Evolutionary conservation across 2,888 invertebrate genomes (phyloP).

Genomic region (Diachrysia chrysitis): DNA sequence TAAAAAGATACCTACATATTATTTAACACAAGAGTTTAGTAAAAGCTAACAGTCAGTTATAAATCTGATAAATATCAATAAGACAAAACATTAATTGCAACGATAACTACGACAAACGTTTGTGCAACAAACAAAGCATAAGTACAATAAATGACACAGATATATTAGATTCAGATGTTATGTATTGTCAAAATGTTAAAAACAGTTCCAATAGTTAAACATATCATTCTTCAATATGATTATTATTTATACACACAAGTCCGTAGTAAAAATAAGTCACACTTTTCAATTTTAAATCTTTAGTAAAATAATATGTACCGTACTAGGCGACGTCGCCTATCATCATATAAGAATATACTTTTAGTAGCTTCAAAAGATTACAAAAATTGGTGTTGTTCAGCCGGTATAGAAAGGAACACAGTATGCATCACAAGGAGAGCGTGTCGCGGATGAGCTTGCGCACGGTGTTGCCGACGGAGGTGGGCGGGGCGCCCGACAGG

Average conservation of each 20-base stretch:
- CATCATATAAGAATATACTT: conserved; percentile 34
- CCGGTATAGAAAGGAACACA: conserved; percentile 6
- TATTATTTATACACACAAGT: conserved; percentile 55
- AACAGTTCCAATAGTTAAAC: conserved; percentile 50
- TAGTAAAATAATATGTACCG: conserved; percentile 48
- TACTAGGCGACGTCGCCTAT: conserved; percentile 29
- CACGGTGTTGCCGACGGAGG: conserved; percentile 96
- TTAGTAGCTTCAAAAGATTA: conserved; percentile 43
- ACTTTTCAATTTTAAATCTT: conserved; percentile 46
- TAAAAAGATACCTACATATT: conserved; percentile 24
- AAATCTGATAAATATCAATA: conserved; percentile 37
- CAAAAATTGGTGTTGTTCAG: conserved; percentile 39
- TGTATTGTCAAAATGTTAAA: conserved; percentile 59
- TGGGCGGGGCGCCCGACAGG: conserved; percentile 93
- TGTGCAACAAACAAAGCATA: conserved; percentile 63
- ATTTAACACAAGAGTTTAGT: conserved; percentile 48
- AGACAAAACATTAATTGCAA: conserved; percentile 43
- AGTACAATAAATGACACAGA: conserved; percentile 63
- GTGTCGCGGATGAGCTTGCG: conserved; percentile 97
- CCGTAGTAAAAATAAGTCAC: conserved; percentile 55
- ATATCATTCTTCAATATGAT: conserved; percentile 46
- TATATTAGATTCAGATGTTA: conserved; percentile 51
- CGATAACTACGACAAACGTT: conserved; percentile 49
- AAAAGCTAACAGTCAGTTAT: conserved; percentile 56
- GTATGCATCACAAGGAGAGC: conserved; percentile 91